Conservation (phyloP, 2,113 vertebrate species). For the Tachysurus fulvidraco region DNA sequence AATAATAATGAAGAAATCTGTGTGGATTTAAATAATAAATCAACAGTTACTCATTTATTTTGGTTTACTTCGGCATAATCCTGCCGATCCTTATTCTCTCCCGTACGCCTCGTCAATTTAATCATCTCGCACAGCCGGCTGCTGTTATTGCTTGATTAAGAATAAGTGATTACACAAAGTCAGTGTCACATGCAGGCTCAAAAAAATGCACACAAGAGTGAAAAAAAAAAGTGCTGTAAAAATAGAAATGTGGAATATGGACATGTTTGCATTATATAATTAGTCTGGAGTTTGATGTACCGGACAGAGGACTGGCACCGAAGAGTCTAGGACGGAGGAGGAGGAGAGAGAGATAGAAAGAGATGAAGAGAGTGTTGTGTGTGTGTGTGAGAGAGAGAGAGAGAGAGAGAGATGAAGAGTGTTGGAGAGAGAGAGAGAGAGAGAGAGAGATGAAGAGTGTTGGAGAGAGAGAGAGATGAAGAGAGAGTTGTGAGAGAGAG, state of each 20-base stretch:
- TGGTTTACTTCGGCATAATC: not conserved
- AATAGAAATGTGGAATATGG: constrained; percentile 36
- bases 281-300: constrained; percentile 28
- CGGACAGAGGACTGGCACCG: constrained; percentile 40
- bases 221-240: constrained; percentile 1
- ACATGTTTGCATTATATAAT: constrained; percentile 47
- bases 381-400: too few species aligned
- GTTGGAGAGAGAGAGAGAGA: too few species aligned
- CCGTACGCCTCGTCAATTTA: not conserved
- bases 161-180: not conserved
- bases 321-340: not conserved
- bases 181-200: not conserved
- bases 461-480: too few species aligned
- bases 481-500: not conserved
- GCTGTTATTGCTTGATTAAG: constrained; percentile 12
- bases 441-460: too few species aligned
- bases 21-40: not conserved
- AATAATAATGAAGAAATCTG: not conserved
- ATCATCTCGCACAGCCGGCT: not conserved
- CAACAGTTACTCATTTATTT: not conserved
- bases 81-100: not conserved
- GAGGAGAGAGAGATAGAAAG: not conserved
- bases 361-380: not conserved
- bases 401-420: too few species aligned
- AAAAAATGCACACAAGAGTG: constrained; percentile 19